These are phyloP conservation scores for Archegozetes longisetosus DNA, from an alignment of 1,140 invertebrate species.

Conservation along the genomic window DNA sequence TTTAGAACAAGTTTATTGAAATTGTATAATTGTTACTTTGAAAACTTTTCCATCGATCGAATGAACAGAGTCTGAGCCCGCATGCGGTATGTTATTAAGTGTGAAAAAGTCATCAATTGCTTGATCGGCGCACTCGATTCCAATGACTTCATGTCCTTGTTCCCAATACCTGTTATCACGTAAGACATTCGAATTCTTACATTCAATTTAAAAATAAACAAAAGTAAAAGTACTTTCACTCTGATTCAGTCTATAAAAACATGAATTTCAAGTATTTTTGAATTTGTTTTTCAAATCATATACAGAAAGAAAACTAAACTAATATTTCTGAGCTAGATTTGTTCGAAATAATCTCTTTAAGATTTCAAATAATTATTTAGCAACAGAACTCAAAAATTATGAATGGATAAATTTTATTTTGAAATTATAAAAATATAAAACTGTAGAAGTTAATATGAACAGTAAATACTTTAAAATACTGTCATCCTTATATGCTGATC, in stretches of 20 bases:
- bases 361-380: too few species aligned
- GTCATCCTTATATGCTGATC: too few species aligned
- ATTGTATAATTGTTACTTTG: neutral
- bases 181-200: neutral
- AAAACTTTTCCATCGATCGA: neutral
- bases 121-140: conserved; percentile 6
- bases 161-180: neutral
- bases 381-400: too few species aligned
- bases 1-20: neutral
- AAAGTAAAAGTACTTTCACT: neutral
- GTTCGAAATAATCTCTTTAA: too few species aligned
- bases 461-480: too few species aligned
- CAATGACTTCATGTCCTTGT: conserved; percentile 7
- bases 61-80: neutral
- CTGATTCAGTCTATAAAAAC: neutral
- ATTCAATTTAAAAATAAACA: neutral
- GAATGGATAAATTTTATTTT: too few species aligned
- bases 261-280: too few species aligned
- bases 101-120: conserved; percentile 10
- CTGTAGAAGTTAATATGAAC: too few species aligned
- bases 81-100: neutral
- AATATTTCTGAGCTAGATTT: too few species aligned
- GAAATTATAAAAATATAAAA: too few species aligned
- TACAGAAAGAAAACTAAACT: too few species aligned
- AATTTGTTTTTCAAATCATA: too few species aligned